Base-by-base conservation (phyloP, 2,888 invertebrate species). In the Apamea epomidion region DNA sequence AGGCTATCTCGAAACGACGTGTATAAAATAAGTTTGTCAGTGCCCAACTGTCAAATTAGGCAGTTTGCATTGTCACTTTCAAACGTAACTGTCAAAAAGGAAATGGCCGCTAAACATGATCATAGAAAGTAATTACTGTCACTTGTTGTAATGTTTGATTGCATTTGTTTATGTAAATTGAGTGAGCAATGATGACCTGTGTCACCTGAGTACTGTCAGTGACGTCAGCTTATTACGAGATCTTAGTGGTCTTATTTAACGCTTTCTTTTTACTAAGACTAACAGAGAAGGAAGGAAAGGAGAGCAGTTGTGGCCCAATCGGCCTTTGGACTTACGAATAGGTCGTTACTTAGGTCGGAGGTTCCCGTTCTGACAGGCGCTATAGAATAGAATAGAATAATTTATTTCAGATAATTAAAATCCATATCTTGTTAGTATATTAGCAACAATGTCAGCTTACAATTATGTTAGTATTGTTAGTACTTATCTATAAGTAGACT, bases 61-160 rank as follows among this genome's bases (percentile, higher is more conserved):
- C 48, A 79, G 79, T 82, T 84, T 88, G 87, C 86, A 89, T 91
- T 91, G 92, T 93, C 92, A 91, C 92, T 92, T 93, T 93, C 91
- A 88, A 90, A 90, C 88, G 81, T 90, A 88, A 82, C 90, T 90
- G 91, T 91, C 91, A 91, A 84, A 91, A 89, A 78, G 89, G 88
- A 93, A 92, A 90, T 85, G 87, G 89, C 89, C 83, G 80, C 81
- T 83, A 86, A 79, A 88, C 81, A 80, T 86, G 88, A 90, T 89
- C 87, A 86, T 91, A 86, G 92, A 93, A 92, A 93, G 92, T 91
- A 72, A 84, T 88, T 87, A 86, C 76, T 89, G 84, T 86, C 82
- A 84, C 83, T 73, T 79, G 37, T 85, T 54, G 58, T 82, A 77
- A 82, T 74, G 68, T 78, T 60, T 79, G 60, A 79, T 75, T 45